Conservation (phyloP, 2,113 vertebrate species). For the Oenanthe oenanthe region DNA sequence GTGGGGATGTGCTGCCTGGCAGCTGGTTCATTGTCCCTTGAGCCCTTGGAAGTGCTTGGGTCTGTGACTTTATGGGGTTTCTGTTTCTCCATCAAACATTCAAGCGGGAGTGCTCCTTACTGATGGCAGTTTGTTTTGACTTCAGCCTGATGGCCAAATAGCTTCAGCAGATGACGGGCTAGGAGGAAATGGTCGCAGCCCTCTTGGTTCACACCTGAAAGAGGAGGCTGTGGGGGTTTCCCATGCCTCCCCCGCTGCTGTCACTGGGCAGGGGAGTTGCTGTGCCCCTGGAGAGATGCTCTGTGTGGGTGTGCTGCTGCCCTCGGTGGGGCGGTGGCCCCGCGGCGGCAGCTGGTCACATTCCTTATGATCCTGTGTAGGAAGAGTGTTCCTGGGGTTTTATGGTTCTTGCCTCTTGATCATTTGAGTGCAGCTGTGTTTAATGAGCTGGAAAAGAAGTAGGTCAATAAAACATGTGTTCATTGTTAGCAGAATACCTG, state of each 20-base stretch:
- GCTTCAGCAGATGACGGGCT: not conserved
- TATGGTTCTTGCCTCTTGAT: slow-evolving; percentile 51
- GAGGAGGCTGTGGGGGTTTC: not conserved
- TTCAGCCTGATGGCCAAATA: not conserved
- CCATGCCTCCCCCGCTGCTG: rapidly evolving
- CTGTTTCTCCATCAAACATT: not conserved
- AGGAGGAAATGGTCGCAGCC: not conserved
- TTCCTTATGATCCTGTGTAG: not conserved
- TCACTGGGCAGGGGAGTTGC: rapidly evolving
- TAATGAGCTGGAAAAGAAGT: slow-evolving; percentile 68
- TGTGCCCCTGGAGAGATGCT: not conserved
- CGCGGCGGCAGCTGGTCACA: rapidly evolving
- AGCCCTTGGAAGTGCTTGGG: not conserved
- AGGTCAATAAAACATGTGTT: slow-evolving; percentile 70
- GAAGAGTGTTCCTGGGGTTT: slow-evolving; percentile 28
- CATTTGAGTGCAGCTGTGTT: slow-evolving; percentile 65
- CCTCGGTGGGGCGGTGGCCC: not conserved
- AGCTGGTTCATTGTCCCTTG: not conserved
- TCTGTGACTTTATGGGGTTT: not conserved
- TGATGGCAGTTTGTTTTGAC: not conserved
- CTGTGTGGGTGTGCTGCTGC: not conserved
- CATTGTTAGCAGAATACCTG: slow-evolving; percentile 52
- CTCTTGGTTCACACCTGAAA: rapidly evolving
- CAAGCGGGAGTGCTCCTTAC: not conserved
- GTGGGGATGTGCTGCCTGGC: not conserved